Base-by-base conservation (phyloP, 2,797 vertebrate genomes). In the Adelosebastes latens region DNA sequence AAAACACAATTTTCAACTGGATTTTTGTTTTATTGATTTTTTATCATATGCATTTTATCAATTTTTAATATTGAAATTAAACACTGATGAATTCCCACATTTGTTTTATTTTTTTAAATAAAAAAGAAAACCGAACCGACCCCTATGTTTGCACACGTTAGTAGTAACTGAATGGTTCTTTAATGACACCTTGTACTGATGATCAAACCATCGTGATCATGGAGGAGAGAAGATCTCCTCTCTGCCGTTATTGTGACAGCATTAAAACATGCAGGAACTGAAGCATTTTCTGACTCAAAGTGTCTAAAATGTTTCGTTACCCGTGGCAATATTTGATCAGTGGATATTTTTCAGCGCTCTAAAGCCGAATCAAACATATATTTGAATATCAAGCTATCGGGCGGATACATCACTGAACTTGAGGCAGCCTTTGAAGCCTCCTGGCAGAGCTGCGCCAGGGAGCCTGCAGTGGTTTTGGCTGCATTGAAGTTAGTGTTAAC, bases 381-480 rank as follows among this genome's bases (percentile, higher is more conserved):
- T 90, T 72, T 83, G 74, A 90, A 88, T 83, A 80, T 77, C 78
- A 82, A 78, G 64, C 80, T n/a, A 36, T 74, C 62, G 31, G 25
- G 46, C 52, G 13, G 29, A 74, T 69, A 10, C 27, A 60, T 75
- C 72, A 55, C 27, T 83, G 75, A 56, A 32, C 39, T 36, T 68
- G 68, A 46, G 42, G 61, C 68, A 36, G 71, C 69, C 80, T 91
- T 88, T 92, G 91, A 92, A 89, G 89, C 82, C 87, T 82, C 84
- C 79, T 82, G 80, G 82, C 62, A 16, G 79, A 83, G 80, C 87
- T 81, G 77, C 81, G 1, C 80, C 85, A 49, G 77, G 79, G 75
- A 63, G 79, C 85, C 70, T 62, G 22, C 10, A 32, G 55, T 2
- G 52, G 9, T 34, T 80, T 55, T 29, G 70, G 67, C 76, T 63